Evolutionary conservation across 2,797 vertebrate species (phyloP).

Genomic region (Gymnopithys bicolor): DNA sequence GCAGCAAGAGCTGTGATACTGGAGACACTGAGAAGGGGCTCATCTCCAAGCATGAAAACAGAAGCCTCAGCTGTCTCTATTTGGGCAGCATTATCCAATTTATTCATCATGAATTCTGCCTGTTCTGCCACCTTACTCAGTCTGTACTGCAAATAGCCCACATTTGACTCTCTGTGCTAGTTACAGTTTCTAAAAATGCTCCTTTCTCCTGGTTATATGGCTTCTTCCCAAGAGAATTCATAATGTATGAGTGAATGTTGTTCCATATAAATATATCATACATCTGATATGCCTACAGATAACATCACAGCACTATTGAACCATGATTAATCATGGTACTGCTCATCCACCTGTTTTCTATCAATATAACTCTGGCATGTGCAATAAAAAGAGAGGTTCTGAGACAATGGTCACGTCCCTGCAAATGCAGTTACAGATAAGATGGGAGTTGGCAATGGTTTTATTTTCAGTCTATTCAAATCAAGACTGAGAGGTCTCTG

Average conservation of each 20-base stretch:
- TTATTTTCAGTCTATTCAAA: slow-evolving; percentile 3
- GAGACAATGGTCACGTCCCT: not conserved
- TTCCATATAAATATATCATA: slow-evolving; percentile 23
- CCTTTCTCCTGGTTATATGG: not conserved
- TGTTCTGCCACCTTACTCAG: slow-evolving; percentile 33
- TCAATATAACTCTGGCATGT: slow-evolving; percentile 16
- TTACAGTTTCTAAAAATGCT: slow-evolving; percentile 35
- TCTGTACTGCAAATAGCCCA: slow-evolving; percentile 3
- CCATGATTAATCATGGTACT: slow-evolving; percentile 9
- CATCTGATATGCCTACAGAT: slow-evolving; percentile 50
- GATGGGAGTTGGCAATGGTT: not conserved
- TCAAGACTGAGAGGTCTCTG: not conserved
- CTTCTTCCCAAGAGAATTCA: slow-evolving; percentile 4
- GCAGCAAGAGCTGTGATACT: not conserved
- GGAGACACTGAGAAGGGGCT: not conserved
- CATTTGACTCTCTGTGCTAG: not conserved
- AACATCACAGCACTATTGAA: slow-evolving; percentile 24
- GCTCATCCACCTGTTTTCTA: slow-evolving; percentile 61
- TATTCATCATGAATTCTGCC: slow-evolving; percentile 23
- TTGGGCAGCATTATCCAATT: not conserved
- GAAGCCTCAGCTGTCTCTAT: not conserved
- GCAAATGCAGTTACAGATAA: not conserved
- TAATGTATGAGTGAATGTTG: not conserved
- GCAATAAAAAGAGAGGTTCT: slow-evolving; percentile 8
- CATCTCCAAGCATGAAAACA: not conserved